These are phyloP conservation scores for Macropus fuliginosus DNA, from an alignment of 2,797 vertebrate genomes.

Conservation along the genomic window DNA sequence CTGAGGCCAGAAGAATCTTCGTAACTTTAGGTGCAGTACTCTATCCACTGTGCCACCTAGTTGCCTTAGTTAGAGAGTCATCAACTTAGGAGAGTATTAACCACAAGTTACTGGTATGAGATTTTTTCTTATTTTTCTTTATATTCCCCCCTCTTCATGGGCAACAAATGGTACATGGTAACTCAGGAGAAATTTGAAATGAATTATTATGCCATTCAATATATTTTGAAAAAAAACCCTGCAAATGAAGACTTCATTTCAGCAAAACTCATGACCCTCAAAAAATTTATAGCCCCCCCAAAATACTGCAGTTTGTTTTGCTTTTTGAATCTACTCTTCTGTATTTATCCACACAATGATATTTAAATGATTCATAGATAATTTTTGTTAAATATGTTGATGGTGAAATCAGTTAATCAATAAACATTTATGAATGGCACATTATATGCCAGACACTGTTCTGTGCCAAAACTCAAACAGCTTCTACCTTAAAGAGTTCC, in stretches of 20 bases:
- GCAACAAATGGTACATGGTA: conserved; percentile 81
- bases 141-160: conserved; percentile 60
- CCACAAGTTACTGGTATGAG: conserved; percentile 79
- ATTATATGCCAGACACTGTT: neutral
- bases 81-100: conserved; percentile 81
- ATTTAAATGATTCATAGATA: neutral
- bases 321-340: conserved; percentile 25
- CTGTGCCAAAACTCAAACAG: neutral
- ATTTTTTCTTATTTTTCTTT: neutral
- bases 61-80: conserved; percentile 37
- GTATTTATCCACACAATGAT: neutral
- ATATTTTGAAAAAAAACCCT: conserved; percentile 72
- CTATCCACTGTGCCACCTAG: too few relatives aligned
- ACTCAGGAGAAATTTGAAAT: conserved; percentile 80
- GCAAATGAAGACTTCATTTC: conserved; percentile 54
- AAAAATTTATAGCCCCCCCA: neutral
- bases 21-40: too few relatives aligned
- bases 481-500: neutral
- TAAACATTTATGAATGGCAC: neutral
- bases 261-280: conserved; percentile 55
- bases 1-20: too few relatives aligned
- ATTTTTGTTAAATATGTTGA: neutral
- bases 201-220: conserved; percentile 77
- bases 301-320: conserved; percentile 28
- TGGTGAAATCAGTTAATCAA: conserved; percentile 4